A percentile compares a stretch with the other conserved stretches of the same genome.
Conservation (phyloP, 2,113 vertebrate genomes). For the Microtus ochrogaster region DNA sequence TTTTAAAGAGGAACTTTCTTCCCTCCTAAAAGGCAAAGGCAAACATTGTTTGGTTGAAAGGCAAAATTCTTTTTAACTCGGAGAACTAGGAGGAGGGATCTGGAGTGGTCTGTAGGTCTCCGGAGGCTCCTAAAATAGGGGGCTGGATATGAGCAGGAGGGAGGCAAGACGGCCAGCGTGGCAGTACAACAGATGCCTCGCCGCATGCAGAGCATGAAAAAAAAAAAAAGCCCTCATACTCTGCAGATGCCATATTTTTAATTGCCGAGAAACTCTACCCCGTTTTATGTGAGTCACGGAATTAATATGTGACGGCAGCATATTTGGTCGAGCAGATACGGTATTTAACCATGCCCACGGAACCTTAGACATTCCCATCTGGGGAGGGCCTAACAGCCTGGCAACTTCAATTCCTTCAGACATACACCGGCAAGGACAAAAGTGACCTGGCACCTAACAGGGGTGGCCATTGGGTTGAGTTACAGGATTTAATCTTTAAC, state of each 20-base stretch:
- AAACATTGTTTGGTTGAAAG: slow-evolving; percentile 42
- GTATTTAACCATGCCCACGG: slow-evolving; percentile 16
- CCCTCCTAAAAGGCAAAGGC: background rate
- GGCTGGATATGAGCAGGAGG: slow-evolving; percentile 49
- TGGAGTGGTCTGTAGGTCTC: background rate
- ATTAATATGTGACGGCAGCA: slow-evolving; percentile 32
- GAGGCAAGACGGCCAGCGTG: background rate
- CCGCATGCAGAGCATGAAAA: background rate
- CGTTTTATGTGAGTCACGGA: slow-evolving; percentile 41
- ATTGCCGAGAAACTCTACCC: slow-evolving; percentile 47
- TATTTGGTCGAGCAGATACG: slow-evolving; percentile 26
- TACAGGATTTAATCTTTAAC: background rate
- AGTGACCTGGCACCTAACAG: background rate
- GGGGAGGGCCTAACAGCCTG: background rate
- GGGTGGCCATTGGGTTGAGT: background rate
- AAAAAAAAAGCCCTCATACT: background rate
- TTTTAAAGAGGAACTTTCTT: background rate
- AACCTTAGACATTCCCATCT: background rate
- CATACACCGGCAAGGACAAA: background rate
- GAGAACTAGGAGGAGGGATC: background rate
- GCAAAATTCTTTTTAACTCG: background rate
- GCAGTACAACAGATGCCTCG: slow-evolving; percentile 40
- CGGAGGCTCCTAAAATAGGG: slow-evolving; percentile 2
- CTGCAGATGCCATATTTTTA: slow-evolving; percentile 51
- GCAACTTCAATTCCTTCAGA: background rate